Base-by-base conservation (phyloP, 2,888 invertebrate species). In the Germaria angustata region DNA sequence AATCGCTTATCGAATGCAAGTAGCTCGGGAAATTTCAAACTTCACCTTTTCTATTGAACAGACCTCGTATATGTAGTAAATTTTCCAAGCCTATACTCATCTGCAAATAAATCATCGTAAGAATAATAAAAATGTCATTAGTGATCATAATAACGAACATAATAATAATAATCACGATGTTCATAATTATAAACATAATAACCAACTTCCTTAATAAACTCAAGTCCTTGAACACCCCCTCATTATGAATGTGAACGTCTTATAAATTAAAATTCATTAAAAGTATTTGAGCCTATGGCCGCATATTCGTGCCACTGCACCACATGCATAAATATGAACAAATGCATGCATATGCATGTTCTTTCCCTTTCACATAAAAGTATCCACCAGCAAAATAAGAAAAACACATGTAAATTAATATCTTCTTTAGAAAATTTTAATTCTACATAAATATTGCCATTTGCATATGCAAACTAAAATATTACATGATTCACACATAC, bases 381-480 rank as follows among this genome's bases (percentile, higher is more conserved):
- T n/a, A n/a, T n/a, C n/a, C 46, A 72, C 41, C 7, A 39, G 61
- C 72, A 72, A 69, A 22, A 3, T 11, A 36, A 24, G 24, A 63
- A 57, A 72, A 46, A 53, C 46, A 46, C 63, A 57, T 72, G 46
- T 41, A 71, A 71, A 72, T 78, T 57, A 78, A 65, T 71, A 78
- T 39, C 49, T 78, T 71, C 53, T 22, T 46, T 39, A 41, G 65
- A 57, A 78, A 55, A 65, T 57, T 17, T 36, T 68, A 66, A 66
- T 66, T 46, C 66, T 49, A 57, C 28, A 57, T 61, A 69, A 59
- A 69, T 61, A 68, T 17, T 34, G 59, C 34, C 15, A 53, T 68
- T 69, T 59, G 49, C 9, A 34, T 15, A 36, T 24, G 53, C 17
- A 66, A 68, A 28, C 41, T 44, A 44, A 69, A 46, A 15, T 17